Conservation (phyloP, 1,140 invertebrate genomes). For the Solenopsis fugax region DNA sequence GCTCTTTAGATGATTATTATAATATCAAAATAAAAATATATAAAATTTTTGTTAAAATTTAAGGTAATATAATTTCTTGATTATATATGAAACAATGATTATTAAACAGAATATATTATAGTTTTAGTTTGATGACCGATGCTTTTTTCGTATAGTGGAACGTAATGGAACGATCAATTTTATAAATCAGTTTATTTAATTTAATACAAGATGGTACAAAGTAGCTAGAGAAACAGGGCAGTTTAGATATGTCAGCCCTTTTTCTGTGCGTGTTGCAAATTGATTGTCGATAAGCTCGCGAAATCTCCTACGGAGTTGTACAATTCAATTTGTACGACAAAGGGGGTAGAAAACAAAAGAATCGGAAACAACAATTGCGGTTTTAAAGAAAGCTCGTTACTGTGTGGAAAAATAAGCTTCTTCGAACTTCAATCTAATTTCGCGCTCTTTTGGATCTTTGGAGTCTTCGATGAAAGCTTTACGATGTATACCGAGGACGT, state of each 20-base stretch:
- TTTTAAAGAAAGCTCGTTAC: slow-evolving; percentile 45
- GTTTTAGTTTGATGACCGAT: too few species aligned
- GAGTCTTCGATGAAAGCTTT: neutral
- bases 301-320: neutral
- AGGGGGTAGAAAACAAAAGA: slow-evolving; percentile 4
- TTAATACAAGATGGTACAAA: neutral
- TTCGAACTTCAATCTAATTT: slow-evolving; percentile 28
- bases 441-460: neutral
- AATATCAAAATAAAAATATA: too few species aligned
- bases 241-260: neutral
- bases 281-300: slow-evolving; percentile 16
- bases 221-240: neutral
- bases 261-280: slow-evolving; percentile 27
- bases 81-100: too few species aligned
- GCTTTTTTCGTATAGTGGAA: too few species aligned
- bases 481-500: neutral
- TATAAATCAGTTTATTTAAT: neutral
- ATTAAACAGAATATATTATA: too few species aligned
- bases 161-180: neutral
- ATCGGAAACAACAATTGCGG: slow-evolving; percentile 1
- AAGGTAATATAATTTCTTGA: too few species aligned
- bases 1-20: too few species aligned
- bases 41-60: too few species aligned
- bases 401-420: slow-evolving; percentile 22
- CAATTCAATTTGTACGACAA: slow-evolving; percentile 54